Evolutionary conservation across 2,797 vertebrate species (phyloP), one percentile per base, ranked within the genome.

Genomic region (Alauda arvensis): DNA sequence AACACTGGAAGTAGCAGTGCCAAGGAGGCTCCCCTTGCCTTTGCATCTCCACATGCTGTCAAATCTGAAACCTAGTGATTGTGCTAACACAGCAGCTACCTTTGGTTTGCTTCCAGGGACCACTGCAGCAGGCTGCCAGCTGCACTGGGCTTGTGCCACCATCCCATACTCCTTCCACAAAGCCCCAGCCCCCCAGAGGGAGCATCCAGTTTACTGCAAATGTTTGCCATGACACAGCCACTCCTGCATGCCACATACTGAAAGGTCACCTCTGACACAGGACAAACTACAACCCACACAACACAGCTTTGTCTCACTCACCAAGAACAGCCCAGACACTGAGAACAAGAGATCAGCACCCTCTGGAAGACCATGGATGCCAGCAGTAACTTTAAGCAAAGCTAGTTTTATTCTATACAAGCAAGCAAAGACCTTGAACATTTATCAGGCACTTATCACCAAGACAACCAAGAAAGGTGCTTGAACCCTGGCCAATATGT

Each of bases 401-500:
- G 29, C 78, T 82, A 71, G 24, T 89, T 92, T 90, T 91, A 88
- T 75, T 79, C 78, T 34, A 37, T 21, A 67, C 12, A 53, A 86
- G 49, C 46, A 85, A 70, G 51, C 33, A 85, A 82, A 93, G 76
- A 80, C 72, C 88, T 87, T 91, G 57, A 88, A 71, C 76, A 82
- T 71, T 85, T 88, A 84, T 75, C 76, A 79, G 51, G 48, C 72
- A 75, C 65, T 89, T 91, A 86, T 84, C 71, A 91, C 89, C 82
- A 88, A 57, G 81, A 79, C 81, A 92, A 84, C 81, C 83, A 76
- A 85, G 55, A 82, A 91, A 83, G 31, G 81, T 88, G 40, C 82
- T 77, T 91, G 90, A 95, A 85, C 46, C 43, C 62, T n/a, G 1
- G 34, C 78, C 91, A 93, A 61, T 71, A 40, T 40, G 43, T 71